Evolutionary conservation across 2,888 invertebrate species (phyloP).

Genomic region (Dinocampus coccinellae): DNA sequence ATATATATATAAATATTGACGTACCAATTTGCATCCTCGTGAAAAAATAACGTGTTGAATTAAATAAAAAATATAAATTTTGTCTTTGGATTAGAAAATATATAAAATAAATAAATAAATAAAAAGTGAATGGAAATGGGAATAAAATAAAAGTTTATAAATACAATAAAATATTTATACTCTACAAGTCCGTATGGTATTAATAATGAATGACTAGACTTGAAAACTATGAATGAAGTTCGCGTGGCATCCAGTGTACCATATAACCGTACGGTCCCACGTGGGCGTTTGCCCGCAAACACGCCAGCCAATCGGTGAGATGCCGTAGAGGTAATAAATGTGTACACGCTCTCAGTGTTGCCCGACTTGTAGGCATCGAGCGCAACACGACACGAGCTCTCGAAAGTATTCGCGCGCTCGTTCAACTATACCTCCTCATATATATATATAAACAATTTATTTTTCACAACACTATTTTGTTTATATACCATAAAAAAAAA

Average conservation of each 20-base stretch:
- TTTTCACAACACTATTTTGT: no score
- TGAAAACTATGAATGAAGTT: conserved; percentile 66
- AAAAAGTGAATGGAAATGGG: not conserved
- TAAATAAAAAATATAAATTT: no score
- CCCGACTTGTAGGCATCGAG: conserved; percentile 14
- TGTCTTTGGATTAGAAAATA: no score
- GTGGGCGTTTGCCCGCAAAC: conserved; percentile 61
- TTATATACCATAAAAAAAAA: no score
- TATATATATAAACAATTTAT: no score
- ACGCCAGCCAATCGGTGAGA: conserved; percentile 56
- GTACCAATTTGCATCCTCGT: not conserved
- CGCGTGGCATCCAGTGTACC: conserved; percentile 59
- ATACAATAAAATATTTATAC: not conserved
- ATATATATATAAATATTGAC: not conserved
- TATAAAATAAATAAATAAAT: not conserved
- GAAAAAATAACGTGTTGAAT: not conserved
- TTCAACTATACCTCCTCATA: not conserved
- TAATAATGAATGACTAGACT: conserved; percentile 64
- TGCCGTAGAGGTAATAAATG: conserved; percentile 38
- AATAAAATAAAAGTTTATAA: not conserved
- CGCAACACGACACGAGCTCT: not conserved
- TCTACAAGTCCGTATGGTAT: conserved; percentile 51
- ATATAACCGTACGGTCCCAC: conserved; percentile 60
- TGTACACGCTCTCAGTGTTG: conserved; percentile 34
- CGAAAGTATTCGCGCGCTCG: not conserved